phyloP scores from a whole-genome alignment of 1,140 invertebrate genomes.

The Lamellibrachia luymesi region DNA sequence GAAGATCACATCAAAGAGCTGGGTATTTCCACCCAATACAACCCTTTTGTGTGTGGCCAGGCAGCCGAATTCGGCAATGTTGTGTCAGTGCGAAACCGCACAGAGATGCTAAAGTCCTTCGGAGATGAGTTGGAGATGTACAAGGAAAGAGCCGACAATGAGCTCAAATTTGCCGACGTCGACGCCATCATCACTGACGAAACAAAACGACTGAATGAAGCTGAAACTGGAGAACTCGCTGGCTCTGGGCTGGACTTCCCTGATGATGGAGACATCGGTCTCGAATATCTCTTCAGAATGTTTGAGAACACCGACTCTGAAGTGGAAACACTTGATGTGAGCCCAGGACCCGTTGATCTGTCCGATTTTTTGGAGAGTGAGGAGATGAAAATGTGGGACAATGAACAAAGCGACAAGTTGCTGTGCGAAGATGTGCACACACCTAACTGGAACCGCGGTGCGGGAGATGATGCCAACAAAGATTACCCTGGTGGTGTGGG shows the following conservation, averaged over 20 bases:
- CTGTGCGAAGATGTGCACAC: not conserved
- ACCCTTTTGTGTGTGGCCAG: not conserved
- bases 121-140: not conserved
- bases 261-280: not conserved
- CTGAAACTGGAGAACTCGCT: not conserved
- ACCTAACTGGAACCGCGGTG: not conserved
- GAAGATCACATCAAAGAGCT: not conserved
- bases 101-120: not conserved
- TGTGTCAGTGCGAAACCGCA: not conserved
- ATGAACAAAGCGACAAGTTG: not conserved
- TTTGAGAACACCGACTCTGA: not conserved
- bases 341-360: not conserved
- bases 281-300: not conserved
- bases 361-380: not conserved
- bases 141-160: not conserved
- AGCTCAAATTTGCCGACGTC: not conserved
- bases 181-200: not conserved
- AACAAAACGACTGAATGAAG: not conserved
- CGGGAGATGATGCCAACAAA: not conserved
- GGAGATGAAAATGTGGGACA: not conserved
- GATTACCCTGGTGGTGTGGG: not conserved
- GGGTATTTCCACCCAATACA: not conserved
- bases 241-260: not conserved
- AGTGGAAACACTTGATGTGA: not conserved
- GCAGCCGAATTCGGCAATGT: not conserved